A percentile compares a stretch with the other conserved stretches of the same genome.
These are phyloP conservation scores for Empidonax alnorum DNA, from an alignment of 2,113 vertebrate genomes.

Conservation along the genomic window DNA sequence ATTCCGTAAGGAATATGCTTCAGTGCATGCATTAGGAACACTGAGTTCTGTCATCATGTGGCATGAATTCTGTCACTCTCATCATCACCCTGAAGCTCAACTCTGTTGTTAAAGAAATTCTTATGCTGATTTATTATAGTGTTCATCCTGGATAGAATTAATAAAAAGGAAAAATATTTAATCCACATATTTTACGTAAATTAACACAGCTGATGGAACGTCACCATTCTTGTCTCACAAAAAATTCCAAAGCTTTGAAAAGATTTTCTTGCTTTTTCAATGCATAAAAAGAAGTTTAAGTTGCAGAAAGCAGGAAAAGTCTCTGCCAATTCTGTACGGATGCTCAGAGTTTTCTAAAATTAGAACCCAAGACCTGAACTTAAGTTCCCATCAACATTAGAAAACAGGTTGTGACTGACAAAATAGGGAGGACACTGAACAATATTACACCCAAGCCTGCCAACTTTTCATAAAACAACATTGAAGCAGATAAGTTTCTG, in stretches of 20 bases:
- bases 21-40: background rate
- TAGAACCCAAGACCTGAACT: background rate
- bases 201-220: background rate
- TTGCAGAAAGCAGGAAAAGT: background rate
- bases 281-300: background rate
- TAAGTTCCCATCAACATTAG: background rate
- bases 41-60: conserved; percentile 10
- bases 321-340: background rate
- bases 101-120: background rate
- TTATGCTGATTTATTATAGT: background rate
- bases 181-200: background rate
- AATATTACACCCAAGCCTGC: background rate
- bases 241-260: background rate
- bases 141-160: background rate
- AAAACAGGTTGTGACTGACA: background rate
- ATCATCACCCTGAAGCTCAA: conserved; percentile 38
- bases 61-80: conserved; percentile 43
- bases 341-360: background rate
- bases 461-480: background rate
- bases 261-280: background rate
- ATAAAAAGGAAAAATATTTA: background rate
- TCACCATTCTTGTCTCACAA: background rate
- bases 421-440: background rate
- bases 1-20: conserved; percentile 46
- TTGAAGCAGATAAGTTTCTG: background rate